Percentiles rank a stretch among this genome's conserved stretches.
phyloP scores from a whole-genome alignment of 2,888 invertebrate genomes.

The Rhogogaster chlorosoma region DNA sequence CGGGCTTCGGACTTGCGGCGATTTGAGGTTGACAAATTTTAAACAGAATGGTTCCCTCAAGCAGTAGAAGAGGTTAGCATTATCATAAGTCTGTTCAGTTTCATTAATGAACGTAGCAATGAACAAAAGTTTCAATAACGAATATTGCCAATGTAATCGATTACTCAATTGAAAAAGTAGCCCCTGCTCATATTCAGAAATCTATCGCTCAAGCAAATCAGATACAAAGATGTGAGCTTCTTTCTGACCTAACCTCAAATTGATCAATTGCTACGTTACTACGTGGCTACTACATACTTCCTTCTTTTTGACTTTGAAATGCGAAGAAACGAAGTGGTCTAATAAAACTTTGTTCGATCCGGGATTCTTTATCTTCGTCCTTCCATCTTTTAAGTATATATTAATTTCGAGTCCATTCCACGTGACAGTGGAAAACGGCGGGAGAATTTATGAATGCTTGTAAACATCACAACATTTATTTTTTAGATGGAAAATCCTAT shows the following conservation, averaged over 20 bases:
- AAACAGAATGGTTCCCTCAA: not conserved
- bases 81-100: not conserved
- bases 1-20: not conserved
- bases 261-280: no score
- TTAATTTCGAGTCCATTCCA: not conserved
- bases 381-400: not conserved
- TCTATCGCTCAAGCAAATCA: not conserved
- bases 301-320: not conserved
- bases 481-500: slow-evolving; percentile 14
- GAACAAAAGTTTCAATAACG: not conserved
- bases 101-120: not conserved
- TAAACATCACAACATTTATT: not conserved
- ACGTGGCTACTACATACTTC: no score
- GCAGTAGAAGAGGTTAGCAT: slow-evolving; percentile 19
- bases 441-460: not conserved
- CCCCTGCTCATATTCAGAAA: not conserved
- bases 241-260: slow-evolving; percentile 10
- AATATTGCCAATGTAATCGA: not conserved
- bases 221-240: not conserved
- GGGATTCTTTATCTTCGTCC: not conserved
- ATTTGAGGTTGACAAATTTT: not conserved
- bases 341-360: not conserved
- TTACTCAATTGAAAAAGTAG: not conserved
- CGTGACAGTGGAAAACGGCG: not conserved
- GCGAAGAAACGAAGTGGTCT: not conserved